A percentile compares a stretch with the other conserved stretches of the same genome.
Evolutionary conservation across 2,888 invertebrate genomes (phyloP).

Genomic region (Tenthredo mesomela): DNA sequence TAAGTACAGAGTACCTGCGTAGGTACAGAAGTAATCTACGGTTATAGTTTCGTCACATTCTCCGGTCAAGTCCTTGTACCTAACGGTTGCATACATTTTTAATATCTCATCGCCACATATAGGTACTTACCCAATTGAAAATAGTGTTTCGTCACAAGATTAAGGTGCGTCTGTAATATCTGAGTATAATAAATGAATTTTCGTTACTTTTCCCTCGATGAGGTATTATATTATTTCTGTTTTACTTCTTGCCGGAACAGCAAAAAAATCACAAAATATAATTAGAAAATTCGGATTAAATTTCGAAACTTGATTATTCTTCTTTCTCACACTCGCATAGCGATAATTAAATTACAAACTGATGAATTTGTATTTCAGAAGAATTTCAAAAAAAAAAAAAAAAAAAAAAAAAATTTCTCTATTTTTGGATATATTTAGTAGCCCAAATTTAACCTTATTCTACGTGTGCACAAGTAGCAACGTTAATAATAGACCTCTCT

Average conservation of each 20-base stretch:
- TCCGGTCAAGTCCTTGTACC: not conserved
- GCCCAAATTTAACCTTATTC: not conserved
- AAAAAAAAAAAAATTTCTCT: not conserved
- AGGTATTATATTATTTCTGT: not conserved
- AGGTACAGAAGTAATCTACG: not conserved
- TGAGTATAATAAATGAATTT: not conserved
- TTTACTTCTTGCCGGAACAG: not conserved
- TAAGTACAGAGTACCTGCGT: not conserved
- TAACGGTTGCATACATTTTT: conserved; percentile 5
- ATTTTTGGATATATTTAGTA: not conserved
- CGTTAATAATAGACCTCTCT: conserved; percentile 30
- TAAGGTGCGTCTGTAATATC: not conserved
- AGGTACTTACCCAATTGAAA: not conserved
- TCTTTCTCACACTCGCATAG: not conserved
- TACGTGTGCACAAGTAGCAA: not conserved
- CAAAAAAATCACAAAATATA: not conserved
- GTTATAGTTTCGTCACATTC: not conserved
- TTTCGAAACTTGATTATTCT: not conserved
- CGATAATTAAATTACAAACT: not conserved
- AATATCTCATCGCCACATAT: not conserved
- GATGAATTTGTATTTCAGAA: not conserved
- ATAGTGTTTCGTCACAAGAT: conserved; percentile 5
- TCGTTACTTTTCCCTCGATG: not conserved
- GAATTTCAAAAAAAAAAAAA: not conserved
- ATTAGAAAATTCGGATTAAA: not conserved